Evolutionary conservation across 2,888 invertebrate genomes (phyloP).

Genomic region (Pelosia muscerda): DNA sequence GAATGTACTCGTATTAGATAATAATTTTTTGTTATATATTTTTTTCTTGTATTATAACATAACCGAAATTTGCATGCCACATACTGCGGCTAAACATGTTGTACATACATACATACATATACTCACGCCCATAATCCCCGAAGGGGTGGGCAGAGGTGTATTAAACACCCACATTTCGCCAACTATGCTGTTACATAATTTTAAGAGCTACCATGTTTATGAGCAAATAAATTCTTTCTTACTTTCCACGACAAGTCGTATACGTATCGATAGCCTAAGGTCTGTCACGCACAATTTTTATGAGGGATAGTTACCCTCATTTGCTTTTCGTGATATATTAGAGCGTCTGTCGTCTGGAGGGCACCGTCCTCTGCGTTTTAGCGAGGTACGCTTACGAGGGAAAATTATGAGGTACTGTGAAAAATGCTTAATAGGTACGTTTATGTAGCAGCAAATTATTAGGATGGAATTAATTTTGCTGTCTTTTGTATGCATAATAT

Average conservation of each 20-base stretch:
- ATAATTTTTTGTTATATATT: too few species aligned
- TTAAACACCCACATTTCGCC: too few species aligned
- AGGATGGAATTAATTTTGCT: not conserved
- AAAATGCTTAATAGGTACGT: not conserved
- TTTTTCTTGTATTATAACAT: too few species aligned
- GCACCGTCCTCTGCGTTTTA: constrained; percentile 19
- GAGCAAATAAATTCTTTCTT: too few species aligned
- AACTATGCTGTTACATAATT: too few species aligned
- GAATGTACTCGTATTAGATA: too few species aligned
- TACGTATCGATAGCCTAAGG: constrained; percentile 19
- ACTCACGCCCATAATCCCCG: too few species aligned
- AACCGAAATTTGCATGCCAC: too few species aligned
- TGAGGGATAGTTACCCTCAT: constrained; percentile 31
- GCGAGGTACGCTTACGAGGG: constrained; percentile 6
- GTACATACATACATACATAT: too few species aligned
- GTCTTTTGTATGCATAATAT: not conserved
- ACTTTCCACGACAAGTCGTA: constrained; percentile 42
- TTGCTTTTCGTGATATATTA: constrained; percentile 31
- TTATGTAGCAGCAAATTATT: not conserved
- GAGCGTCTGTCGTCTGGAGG: constrained; percentile 27
- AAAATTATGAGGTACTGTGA: not conserved
- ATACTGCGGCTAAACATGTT: too few species aligned
- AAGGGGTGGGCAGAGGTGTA: too few species aligned
- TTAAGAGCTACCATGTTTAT: too few species aligned
- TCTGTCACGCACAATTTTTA: constrained; percentile 46